Conservation (phyloP, 1,140 invertebrate genomes). For the Heliconius melpomene region DNA sequence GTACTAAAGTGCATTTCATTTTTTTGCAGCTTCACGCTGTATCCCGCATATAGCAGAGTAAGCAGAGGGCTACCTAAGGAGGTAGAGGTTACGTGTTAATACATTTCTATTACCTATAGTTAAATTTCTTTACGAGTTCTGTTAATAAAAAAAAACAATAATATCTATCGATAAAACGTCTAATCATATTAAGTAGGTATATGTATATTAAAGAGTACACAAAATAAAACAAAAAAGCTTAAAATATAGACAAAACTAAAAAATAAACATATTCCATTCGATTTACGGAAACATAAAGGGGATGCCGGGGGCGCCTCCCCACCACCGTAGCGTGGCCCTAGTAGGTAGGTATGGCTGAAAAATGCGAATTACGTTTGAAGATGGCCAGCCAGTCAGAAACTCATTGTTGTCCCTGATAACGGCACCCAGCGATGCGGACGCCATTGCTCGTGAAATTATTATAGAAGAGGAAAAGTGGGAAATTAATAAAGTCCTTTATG, state of each 20-base stretch:
- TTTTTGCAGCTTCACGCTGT: no score
- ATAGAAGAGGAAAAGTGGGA: constrained; percentile 55
- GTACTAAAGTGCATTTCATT: no score
- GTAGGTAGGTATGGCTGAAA: constrained; percentile 51
- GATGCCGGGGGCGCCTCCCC: constrained; percentile 4
- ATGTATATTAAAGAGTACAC: no score
- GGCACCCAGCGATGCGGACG: constrained; percentile 51
- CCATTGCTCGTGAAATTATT: constrained; percentile 69
- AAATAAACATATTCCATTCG: constrained; percentile 30
- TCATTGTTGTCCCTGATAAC: constrained; percentile 68
- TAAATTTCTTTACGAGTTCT: no score
- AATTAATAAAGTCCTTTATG: constrained; percentile 49
- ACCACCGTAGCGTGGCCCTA: constrained; percentile 12
- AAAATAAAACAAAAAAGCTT: not conserved
- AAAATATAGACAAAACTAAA: not conserved
- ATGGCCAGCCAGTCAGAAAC: constrained; percentile 72
- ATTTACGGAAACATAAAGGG: constrained; percentile 30
- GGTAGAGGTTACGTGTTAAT: no score
- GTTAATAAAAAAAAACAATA: no score
- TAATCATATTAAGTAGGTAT: no score
- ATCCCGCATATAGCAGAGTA: no score
- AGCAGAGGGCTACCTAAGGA: no score
- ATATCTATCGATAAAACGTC: no score
- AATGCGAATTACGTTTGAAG: constrained; percentile 75
- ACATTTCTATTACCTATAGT: no score